phyloP scores from a whole-genome alignment of 2,888 invertebrate genomes.

The Xestia xanthographa region DNA sequence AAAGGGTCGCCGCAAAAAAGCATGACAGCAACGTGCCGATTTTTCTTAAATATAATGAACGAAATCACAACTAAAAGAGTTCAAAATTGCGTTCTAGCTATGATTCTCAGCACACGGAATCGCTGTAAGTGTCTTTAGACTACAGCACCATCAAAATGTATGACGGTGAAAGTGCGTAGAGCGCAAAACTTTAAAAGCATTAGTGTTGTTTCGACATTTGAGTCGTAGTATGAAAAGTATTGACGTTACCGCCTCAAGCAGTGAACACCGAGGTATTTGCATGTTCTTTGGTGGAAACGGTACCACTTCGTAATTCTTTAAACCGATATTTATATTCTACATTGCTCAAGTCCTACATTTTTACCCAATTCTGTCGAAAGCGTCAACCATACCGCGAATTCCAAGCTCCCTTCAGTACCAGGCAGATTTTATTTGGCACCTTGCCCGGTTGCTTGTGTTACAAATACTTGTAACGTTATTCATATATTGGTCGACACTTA shows the following conservation, averaged over 20 bases:
- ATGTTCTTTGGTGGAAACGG: not conserved
- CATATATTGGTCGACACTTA: slow-evolving; percentile 63
- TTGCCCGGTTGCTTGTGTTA: slow-evolving; percentile 56
- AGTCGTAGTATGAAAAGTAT: not conserved
- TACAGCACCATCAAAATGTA: too few relatives aligned
- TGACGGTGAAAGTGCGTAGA: too few relatives aligned
- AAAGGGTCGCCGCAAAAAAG: too few relatives aligned
- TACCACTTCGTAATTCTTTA: not conserved
- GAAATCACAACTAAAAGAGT: too few relatives aligned
- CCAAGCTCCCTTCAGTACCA: slow-evolving; percentile 25
- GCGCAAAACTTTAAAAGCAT: not conserved
- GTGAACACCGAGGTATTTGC: not conserved
- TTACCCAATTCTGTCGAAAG: slow-evolving; percentile 24
- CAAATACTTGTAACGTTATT: slow-evolving; percentile 63
- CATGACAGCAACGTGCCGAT: too few relatives aligned
- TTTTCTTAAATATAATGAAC: too few relatives aligned
- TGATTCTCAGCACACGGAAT: not conserved
- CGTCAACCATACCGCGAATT: slow-evolving; percentile 28
- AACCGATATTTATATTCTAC: slow-evolving; percentile 8
- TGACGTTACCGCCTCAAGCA: not conserved
- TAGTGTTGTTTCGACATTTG: too few relatives aligned
- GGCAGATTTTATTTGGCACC: slow-evolving; percentile 64
- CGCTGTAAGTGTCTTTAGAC: too few relatives aligned
- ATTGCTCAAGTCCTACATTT: not conserved
- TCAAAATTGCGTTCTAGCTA: not conserved